Conservation (phyloP, 2,113 vertebrate species). For the Lophura nycthemera region DNA sequence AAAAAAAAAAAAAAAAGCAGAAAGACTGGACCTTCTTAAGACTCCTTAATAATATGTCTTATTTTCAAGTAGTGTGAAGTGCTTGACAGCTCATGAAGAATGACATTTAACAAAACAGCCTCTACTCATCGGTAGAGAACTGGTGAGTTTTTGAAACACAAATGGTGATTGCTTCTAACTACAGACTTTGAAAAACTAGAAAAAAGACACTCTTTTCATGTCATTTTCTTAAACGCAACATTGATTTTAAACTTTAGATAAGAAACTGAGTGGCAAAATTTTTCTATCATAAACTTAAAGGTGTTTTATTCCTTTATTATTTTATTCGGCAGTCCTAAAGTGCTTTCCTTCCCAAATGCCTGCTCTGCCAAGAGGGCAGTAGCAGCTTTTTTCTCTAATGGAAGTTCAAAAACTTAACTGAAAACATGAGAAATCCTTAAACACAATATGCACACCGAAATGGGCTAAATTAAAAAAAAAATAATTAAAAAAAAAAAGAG, state of each 20-base stretch:
- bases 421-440: background rate
- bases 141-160: background rate
- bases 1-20: background rate
- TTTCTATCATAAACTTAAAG: background rate
- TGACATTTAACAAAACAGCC: slow-evolving; percentile 23
- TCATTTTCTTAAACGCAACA: background rate
- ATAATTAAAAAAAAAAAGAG: background rate
- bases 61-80: background rate
- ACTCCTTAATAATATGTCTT: background rate
- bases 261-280: background rate
- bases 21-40: slow-evolving; percentile 5
- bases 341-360: background rate
- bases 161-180: slow-evolving; percentile 1
- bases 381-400: background rate
- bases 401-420: background rate
- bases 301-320: background rate
- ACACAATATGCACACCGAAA: background rate
- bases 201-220: background rate
- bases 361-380: background rate
- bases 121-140: background rate
- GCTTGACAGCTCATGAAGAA: background rate
- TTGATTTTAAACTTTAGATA: background rate
- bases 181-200: background rate
- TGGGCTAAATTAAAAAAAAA: background rate
- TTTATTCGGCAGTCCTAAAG: background rate